Percentiles rank a stretch among this genome's conserved stretches.
These are phyloP conservation scores for Delichon dasypus DNA, from an alignment of 2,797 vertebrate species.

Conservation along the genomic window DNA sequence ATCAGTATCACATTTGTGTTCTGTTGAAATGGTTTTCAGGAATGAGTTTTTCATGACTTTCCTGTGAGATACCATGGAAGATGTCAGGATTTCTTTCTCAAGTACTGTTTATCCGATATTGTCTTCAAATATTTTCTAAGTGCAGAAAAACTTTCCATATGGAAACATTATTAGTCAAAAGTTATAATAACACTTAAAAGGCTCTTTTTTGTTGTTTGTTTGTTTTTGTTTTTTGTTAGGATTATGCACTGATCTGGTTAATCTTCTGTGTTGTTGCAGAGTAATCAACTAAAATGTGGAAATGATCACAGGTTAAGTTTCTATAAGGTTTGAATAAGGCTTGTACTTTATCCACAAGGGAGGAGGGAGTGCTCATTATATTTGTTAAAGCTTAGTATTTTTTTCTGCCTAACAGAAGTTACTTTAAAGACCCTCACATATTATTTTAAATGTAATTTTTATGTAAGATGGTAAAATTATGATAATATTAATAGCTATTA, in stretches of 20 bases:
- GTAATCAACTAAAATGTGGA: constrained; percentile 1
- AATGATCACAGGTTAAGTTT: background rate
- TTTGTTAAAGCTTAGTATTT: background rate
- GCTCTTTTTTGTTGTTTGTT: background rate
- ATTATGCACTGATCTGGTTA: background rate
- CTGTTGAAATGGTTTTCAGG: constrained; percentile 38
- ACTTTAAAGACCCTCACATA: background rate
- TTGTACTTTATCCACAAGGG: background rate
- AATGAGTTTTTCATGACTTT: constrained; percentile 29
- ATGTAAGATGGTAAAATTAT: background rate
- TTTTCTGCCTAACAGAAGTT: background rate
- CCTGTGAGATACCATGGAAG: background rate
- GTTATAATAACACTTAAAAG: background rate
- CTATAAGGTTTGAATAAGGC: background rate
- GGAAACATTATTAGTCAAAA: constrained; percentile 13
- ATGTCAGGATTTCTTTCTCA: constrained; percentile 4
- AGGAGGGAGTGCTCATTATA: background rate
- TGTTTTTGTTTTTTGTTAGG: background rate
- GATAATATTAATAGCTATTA: background rate
- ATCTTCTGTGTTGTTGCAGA: constrained; percentile 8
- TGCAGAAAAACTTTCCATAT: background rate
- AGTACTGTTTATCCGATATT: constrained; percentile 33
- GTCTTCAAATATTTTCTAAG: constrained; percentile 29
- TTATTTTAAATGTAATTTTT: background rate
- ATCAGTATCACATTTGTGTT: constrained; percentile 38